Conservation (phyloP, 2,113 vertebrate species). For the Pluvianellus socialis region DNA sequence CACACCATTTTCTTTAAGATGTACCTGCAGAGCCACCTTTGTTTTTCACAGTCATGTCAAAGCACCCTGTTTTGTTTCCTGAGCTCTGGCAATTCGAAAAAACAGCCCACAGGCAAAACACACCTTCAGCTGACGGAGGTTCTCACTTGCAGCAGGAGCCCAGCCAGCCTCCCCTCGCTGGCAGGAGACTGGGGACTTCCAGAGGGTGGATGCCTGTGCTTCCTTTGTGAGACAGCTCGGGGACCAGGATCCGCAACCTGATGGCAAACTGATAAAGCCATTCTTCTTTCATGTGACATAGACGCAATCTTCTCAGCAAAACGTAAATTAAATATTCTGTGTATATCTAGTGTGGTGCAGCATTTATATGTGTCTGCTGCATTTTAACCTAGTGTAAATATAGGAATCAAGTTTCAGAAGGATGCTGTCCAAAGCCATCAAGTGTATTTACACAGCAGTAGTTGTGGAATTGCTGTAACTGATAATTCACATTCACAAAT, state of each 20-base stretch:
- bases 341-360: neutral
- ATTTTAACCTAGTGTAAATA: neutral
- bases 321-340: neutral
- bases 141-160: neutral
- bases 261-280: neutral
- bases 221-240: neutral
- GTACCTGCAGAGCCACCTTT: neutral
- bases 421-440: neutral
- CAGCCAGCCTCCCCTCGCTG: neutral
- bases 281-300: neutral
- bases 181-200: neutral
- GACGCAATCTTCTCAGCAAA: neutral
- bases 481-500: neutral
- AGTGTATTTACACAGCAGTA: neutral
- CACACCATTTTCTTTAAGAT: neutral
- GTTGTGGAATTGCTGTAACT: neutral
- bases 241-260: neutral
- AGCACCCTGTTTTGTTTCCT: neutral
- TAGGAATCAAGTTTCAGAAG: neutral
- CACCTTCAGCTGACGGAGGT: neutral
- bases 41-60: neutral
- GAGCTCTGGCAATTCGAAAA: neutral
- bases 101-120: neutral
- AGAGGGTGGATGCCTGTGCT: neutral
- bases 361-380: neutral